Evolutionary conservation across 2,888 invertebrate species (phyloP), one percentile per base, ranked within the genome.

Genomic region (Smittia sp.): DNA sequence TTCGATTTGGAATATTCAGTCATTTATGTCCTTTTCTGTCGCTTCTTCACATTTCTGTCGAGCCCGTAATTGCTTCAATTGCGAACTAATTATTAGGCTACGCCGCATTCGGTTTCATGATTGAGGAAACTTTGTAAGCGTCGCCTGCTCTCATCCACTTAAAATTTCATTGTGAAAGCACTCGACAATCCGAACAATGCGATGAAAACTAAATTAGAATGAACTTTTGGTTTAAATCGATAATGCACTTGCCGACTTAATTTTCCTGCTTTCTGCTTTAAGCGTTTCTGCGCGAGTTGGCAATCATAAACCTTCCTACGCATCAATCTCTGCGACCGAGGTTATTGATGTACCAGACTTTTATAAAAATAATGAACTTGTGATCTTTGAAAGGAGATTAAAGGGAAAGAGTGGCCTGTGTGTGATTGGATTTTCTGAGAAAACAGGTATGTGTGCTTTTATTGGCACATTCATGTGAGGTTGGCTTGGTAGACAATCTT

Each of bases 271-370:
- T 25, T 69, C 69, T 54, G 39, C 27, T 69, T 69, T 54, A 41
- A 69, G n/a, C 54, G 41, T 69, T 69, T 41, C 69, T 41, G 15
- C 25, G 13, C 18, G 15, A 68, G 41, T 41, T 68, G 39, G 54
- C n/a, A 69, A 69, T 69, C 69, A 69, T 69, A 69, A 69, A 69
- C 69, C 32, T 54, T 54, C 69, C 69, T 69, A 69, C 69, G 69
- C 69, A 69, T 69, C 69, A 69, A 69, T 69, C 69, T 69, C 15
- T 32, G 25, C 69, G 69, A 69, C 69, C 69, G 41, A 39, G 66
- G 69, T 52, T 69, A 52, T 69, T 69, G 69, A 69, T 69, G 69
- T 27, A 7, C 69, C 54, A 69, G 69, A 69, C 54, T 69, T 41
- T 69, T 69, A 69, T 27, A 20, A 27, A 54, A 69, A 69, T 69